These are phyloP conservation scores for Dorcus hopei DNA, from an alignment of 2,888 invertebrate genomes.

Conservation along the genomic window DNA sequence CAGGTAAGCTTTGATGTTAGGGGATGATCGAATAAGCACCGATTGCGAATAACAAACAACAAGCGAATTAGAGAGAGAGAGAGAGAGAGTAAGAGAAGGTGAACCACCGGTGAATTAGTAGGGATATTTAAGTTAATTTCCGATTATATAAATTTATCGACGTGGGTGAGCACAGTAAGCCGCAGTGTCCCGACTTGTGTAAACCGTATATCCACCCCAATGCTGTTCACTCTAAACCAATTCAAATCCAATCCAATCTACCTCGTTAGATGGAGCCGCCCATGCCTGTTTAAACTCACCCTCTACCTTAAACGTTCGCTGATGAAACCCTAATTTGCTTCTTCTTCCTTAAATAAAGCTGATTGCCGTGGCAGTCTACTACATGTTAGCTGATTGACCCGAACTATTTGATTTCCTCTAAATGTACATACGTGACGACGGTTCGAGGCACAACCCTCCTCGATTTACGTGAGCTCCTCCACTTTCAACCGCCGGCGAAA, in stretches of 20 bases:
- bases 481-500: too few relatives aligned
- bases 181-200: constrained; percentile 18
- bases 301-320: constrained; percentile 46
- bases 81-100: too few relatives aligned
- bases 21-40: too few relatives aligned
- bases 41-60: too few relatives aligned
- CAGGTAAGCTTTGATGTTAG: too few relatives aligned
- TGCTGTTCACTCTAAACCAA: constrained; percentile 47
- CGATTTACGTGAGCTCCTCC: too few relatives aligned
- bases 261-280: constrained; percentile 46
- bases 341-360: constrained; percentile 45
- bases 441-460: too few relatives aligned
- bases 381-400: constrained; percentile 13
- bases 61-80: too few relatives aligned
- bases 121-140: background rate
- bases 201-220: constrained; percentile 45
- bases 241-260: constrained; percentile 49
- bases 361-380: constrained; percentile 32
- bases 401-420: constrained; percentile 13
- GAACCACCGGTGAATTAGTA: background rate
- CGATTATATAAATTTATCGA: constrained; percentile 5
- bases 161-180: background rate
- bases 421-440: background rate
- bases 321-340: constrained; percentile 48
- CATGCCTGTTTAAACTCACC: constrained; percentile 45